Percentiles rank a stretch among this genome's conserved stretches.
Evolutionary conservation across 2,113 vertebrate species (phyloP).

Genomic region (Ciconia maguari): DNA sequence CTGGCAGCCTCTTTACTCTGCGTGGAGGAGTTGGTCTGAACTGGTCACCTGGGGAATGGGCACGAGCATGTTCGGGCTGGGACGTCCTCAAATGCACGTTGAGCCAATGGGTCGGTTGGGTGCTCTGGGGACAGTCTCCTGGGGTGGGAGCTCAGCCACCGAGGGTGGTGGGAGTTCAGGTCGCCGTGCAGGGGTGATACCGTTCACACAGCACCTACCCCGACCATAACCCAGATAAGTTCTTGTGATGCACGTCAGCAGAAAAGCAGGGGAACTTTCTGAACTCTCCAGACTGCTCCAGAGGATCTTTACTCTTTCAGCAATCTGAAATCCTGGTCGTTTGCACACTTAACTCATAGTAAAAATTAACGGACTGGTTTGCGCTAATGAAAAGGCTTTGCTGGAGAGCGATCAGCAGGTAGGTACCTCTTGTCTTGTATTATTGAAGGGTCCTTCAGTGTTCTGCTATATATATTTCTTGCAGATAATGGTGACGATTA

Average conservation of each 20-base stretch:
- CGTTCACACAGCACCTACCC: not conserved
- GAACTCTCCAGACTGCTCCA: too few species aligned
- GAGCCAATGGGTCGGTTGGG: accelerated
- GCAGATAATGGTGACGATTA: not conserved
- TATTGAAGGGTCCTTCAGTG: not conserved
- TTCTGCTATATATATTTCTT: not conserved
- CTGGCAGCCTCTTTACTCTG: not conserved
- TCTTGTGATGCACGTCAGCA: accelerated
- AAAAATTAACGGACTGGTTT: not conserved
- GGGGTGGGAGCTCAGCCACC: not conserved
- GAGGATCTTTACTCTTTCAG: not conserved
- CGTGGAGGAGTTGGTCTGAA: not conserved
- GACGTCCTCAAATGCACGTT: accelerated
- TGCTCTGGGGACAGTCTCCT: not conserved
- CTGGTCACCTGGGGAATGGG: not conserved
- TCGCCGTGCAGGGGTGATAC: not conserved
- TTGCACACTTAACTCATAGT: not conserved
- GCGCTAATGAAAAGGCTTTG: not conserved
- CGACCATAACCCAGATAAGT: accelerated
- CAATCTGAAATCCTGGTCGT: too few species aligned
- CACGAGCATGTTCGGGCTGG: accelerated
- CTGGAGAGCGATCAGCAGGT: not conserved
- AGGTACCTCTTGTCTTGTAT: not conserved
- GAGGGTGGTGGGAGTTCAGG: not conserved
- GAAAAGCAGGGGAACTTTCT: not conserved